These are phyloP conservation scores for Caracal caracal DNA, from an alignment of 2,113 vertebrate species.

Conservation along the genomic window DNA sequence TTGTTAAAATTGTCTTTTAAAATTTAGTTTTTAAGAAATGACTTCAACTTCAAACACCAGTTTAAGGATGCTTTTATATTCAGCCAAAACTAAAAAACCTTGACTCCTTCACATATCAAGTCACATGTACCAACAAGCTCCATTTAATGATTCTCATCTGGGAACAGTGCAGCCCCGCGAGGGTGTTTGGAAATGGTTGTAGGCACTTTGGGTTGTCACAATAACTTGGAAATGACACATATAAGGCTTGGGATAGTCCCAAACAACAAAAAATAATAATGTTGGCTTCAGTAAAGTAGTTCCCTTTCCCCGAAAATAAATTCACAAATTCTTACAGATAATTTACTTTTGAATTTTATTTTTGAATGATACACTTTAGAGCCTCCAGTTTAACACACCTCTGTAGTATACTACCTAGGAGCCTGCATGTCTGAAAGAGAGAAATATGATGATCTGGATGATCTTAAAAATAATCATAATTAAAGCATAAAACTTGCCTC, in stretches of 20 bases:
- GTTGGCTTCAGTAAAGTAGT: neutral
- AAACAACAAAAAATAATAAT: neutral
- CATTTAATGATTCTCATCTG: neutral
- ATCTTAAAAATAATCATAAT: slow-evolving; percentile 27
- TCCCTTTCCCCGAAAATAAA: neutral
- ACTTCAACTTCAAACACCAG: neutral
- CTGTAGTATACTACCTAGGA: neutral
- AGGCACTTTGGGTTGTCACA: neutral
- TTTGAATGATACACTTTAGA: neutral
- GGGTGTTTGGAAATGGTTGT: neutral
- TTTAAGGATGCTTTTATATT: neutral
- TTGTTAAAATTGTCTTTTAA: slow-evolving; percentile 30
- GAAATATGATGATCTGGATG: neutral
- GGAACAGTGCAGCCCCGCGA: neutral
- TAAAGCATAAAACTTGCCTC: neutral
- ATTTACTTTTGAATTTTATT: neutral
- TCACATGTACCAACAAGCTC: neutral
- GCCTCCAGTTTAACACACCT: neutral
- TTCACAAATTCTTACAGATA: neutral
- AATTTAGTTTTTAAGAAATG: neutral
- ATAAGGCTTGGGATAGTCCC: neutral
- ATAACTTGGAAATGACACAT: neutral
- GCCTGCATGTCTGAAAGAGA: neutral
- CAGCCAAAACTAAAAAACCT: neutral
- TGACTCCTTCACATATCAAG: neutral